Conservation (phyloP, 1,140 invertebrate species). For the Conus ventricosus region DNA sequence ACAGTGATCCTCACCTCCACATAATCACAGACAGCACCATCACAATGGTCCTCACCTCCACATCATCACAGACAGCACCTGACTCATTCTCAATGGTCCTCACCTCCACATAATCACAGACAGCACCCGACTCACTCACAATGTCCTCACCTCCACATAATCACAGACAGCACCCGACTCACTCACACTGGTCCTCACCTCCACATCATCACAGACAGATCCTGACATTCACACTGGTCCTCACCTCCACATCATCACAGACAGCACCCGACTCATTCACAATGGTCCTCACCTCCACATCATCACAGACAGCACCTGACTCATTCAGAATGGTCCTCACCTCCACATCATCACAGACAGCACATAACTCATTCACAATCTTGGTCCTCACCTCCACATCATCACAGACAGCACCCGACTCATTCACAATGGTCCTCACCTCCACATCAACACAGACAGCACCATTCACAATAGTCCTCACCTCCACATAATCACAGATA, state of each 20-base stretch:
- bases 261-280: no score
- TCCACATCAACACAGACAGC: not conserved
- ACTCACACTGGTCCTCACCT: no score
- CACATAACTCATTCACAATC: no score
- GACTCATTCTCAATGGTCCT: no score
- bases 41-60: not conserved
- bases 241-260: not conserved
- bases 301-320: not conserved
- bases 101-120: no score
- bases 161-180: no score
- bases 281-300: not conserved
- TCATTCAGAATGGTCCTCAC: not conserved
- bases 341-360: not conserved
- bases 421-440: no score
- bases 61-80: no score
- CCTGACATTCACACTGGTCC: no score
- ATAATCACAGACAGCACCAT: not conserved
- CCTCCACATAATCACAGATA: conserved; percentile 54
- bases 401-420: not conserved
- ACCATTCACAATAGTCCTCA: conserved; percentile 13
- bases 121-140: no score
- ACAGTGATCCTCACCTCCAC: not conserved
- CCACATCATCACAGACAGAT: no score
- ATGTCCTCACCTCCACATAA: not conserved
- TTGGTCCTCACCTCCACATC: no score